Conservation (phyloP, 2,888 invertebrate genomes). For the Cactoblastis cactorum region DNA sequence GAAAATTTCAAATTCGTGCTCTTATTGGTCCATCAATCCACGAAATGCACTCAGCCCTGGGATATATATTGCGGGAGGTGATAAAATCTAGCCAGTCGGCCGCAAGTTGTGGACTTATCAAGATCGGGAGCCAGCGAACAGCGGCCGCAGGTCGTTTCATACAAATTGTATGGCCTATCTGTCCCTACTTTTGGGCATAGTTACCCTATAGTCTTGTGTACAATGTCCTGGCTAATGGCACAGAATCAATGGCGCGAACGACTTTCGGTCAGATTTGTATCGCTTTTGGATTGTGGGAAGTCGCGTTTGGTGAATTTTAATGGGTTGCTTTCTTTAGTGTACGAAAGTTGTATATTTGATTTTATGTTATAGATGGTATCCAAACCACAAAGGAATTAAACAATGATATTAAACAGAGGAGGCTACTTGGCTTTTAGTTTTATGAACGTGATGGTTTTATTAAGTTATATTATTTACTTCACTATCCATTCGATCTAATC, state of each 20-base stretch:
- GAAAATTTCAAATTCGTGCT: slow-evolving; percentile 49
- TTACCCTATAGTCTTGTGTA: slow-evolving; percentile 72
- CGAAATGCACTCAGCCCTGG: slow-evolving; percentile 49
- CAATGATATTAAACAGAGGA: too few species aligned
- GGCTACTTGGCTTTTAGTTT: too few species aligned
- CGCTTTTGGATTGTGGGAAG: slow-evolving; percentile 29
- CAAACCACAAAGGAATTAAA: too few species aligned
- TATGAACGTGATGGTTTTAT: too few species aligned
- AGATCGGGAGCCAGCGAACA: slow-evolving; percentile 61
- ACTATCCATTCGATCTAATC: too few species aligned
- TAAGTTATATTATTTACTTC: too few species aligned
- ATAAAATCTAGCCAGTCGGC: slow-evolving; percentile 64
- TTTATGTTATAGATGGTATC: too few species aligned
- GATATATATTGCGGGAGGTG: slow-evolving; percentile 54
- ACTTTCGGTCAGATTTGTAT: slow-evolving; percentile 40
- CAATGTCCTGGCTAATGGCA: slow-evolving; percentile 66
- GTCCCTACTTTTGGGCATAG: slow-evolving; percentile 74
- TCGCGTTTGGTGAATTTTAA: slow-evolving; percentile 1
- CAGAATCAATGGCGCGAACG: slow-evolving; percentile 55
- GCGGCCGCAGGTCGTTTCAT: slow-evolving; percentile 67
- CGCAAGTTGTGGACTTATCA: slow-evolving; percentile 62
- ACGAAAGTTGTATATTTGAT: background rate
- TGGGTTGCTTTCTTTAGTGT: background rate
- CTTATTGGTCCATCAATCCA: slow-evolving; percentile 70
- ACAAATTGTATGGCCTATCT: slow-evolving; percentile 77